Evolutionary conservation across 37 sponge, comb jelly and placozoan genomes (phyloP).

Genomic region (Corticium candelabrum): DNA sequence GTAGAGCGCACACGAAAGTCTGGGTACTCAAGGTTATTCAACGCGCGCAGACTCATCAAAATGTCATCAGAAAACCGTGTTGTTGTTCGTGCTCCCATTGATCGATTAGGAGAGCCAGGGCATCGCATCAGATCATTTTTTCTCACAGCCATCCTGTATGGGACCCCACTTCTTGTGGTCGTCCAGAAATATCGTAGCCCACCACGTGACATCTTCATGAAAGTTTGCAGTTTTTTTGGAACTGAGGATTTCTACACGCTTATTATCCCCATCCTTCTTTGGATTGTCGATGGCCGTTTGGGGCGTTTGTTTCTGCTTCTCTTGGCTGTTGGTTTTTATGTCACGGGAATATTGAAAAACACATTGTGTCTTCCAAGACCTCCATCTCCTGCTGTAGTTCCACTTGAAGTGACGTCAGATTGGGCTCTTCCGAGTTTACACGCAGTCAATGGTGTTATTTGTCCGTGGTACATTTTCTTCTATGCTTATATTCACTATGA

Average conservation of each 20-base stretch:
- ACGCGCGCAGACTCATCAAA: too few relatives aligned
- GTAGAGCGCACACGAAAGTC: too few relatives aligned
- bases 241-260: slow-evolving; percentile 54
- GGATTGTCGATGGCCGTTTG: slow-evolving; percentile 27
- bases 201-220: slow-evolving; percentile 6
- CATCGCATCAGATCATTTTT: slow-evolving; percentile 25
- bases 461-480: slow-evolving; percentile 61
- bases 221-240: slow-evolving; percentile 28
- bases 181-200: not conserved
- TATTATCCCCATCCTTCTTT: slow-evolving; percentile 22
- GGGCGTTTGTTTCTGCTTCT: slow-evolving; percentile 25
- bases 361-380: slow-evolving; percentile 43
- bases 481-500: slow-evolving; percentile 1
- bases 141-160: slow-evolving; percentile 25
- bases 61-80: too few relatives aligned
- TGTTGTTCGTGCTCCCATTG: slow-evolving; percentile 36
- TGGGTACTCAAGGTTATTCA: too few relatives aligned
- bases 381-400: slow-evolving; percentile 39
- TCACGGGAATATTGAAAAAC: slow-evolving; percentile 40
- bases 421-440: slow-evolving; percentile 56
- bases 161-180: slow-evolving; percentile 12
- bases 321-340: slow-evolving; percentile 36
- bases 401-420: slow-evolving; percentile 34
- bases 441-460: slow-evolving; percentile 30
- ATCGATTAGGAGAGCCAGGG: slow-evolving; percentile 29